Conservation (phyloP, 2,888 invertebrate species). For the Cheilosia vulpina region DNA sequence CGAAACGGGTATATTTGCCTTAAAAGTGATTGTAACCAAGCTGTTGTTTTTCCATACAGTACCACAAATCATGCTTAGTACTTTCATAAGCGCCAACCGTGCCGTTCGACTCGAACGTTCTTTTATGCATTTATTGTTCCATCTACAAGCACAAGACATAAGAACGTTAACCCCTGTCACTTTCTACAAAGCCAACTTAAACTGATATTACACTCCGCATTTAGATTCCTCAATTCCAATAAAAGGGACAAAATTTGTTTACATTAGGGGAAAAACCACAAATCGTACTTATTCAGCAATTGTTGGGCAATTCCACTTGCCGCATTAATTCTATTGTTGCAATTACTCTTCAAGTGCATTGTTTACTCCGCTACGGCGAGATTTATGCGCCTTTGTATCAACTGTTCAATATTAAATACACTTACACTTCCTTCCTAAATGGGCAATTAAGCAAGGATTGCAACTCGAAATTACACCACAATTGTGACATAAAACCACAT, state of each 20-base stretch:
- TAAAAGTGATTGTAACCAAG: too few relatives aligned
- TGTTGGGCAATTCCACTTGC: conserved; percentile 59
- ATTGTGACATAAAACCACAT: conserved; percentile 83
- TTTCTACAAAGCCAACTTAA: neutral
- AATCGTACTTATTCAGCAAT: conserved; percentile 1
- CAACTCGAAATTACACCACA: conserved; percentile 67
- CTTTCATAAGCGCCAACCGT: too few relatives aligned
- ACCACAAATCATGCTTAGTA: too few relatives aligned
- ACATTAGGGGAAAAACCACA: conserved; percentile 20
- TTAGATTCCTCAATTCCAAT: neutral
- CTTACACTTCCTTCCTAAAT: conserved; percentile 51
- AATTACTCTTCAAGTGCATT: conserved; percentile 67
- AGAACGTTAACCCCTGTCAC: neutral
- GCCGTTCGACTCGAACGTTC: too few relatives aligned
- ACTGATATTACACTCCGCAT: conserved; percentile 31
- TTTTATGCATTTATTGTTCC: too few relatives aligned
- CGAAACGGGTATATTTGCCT: too few relatives aligned
- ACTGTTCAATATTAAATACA: conserved; percentile 29
- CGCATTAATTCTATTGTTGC: conserved; percentile 65
- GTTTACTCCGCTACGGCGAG: conserved; percentile 13
- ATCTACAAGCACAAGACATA: neutral
- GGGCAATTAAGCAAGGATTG: conserved; percentile 69
- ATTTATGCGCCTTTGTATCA: conserved; percentile 38
- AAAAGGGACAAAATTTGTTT: conserved; percentile 22
- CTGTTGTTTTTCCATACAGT: too few relatives aligned